Percentiles rank a stretch among this genome's conserved stretches.
Conservation (phyloP, 2,888 invertebrate species). For the Masnerella sp. region DNA sequence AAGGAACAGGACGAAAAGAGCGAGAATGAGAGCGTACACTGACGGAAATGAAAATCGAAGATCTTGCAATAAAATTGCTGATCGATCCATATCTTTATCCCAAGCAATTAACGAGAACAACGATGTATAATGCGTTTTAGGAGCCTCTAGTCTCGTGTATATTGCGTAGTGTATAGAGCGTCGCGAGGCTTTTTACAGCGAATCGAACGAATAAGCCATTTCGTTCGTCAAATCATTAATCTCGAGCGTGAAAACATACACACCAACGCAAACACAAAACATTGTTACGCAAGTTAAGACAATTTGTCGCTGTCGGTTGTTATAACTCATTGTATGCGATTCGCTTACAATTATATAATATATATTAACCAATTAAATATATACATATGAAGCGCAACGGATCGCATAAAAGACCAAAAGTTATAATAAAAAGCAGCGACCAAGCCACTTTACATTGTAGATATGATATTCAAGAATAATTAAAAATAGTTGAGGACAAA, state of each 20-base stretch:
- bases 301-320: conserved; percentile 10
- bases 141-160: conserved; percentile 69
- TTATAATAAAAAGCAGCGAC: conserved; percentile 19
- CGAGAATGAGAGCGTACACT: conserved; percentile 6
- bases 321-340: conserved; percentile 12
- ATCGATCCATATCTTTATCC: conserved; percentile 77
- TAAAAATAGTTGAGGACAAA: conserved; percentile 43
- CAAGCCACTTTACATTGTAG: conserved; percentile 52
- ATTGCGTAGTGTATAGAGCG: conserved; percentile 67
- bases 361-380: conserved; percentile 6
- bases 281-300: neutral
- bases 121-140: conserved; percentile 73
- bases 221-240: conserved; percentile 51
- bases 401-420: neutral
- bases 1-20: conserved; percentile 10
- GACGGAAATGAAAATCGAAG: conserved; percentile 15
- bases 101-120: conserved; percentile 75
- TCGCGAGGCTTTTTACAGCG: conserved; percentile 61
- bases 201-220: conserved; percentile 34
- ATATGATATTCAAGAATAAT: conserved; percentile 58
- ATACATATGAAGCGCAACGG: conserved; percentile 1
- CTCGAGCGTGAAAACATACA: conserved; percentile 51
- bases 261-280: conserved; percentile 10
- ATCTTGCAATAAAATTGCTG: conserved; percentile 55
- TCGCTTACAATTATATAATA: conserved; percentile 18